Base-by-base conservation (phyloP, 2,113 vertebrate species). In the Sceloporus undulatus region DNA sequence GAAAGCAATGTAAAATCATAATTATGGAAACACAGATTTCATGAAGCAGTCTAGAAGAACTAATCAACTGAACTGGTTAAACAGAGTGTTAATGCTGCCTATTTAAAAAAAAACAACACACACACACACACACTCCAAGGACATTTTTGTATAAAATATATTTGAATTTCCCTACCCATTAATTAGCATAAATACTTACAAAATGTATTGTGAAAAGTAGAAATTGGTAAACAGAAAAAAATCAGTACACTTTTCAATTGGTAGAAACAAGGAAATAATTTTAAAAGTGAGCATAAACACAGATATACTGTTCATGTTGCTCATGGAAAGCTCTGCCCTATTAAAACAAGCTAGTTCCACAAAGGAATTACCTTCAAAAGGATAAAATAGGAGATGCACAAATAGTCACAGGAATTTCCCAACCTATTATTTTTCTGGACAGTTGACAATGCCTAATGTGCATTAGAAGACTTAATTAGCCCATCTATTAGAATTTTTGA, bases 141-240 rank as follows among this genome's bases (percentile, higher is more conserved):
- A 23, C 3, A 3, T 73, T 90, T 85, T 91, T 91, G n/a, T 74
- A 16, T 65, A 94, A 96, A 94, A 82, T 85, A 91, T 4, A 91
- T 87, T 91, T 94, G 93, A 38, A 91, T 90, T 93, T 89, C 16
- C n/a, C 87, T 59, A 86, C n/a, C 62, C 70, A 59, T 92, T 77
- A 9, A 74, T 78, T 89, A 79, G 68, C 82, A 89, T 23, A 91
- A 93, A 90, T 85, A 84, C 92, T 89, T 25, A 93, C 84, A 93
- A 92, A 84, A 77, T 82, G 89, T 85, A 82, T 62, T 88, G 29
- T 56, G 88, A 85, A 90, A 80, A 90, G 79, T 90, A 93, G 38
- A 13, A 74, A 81, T 62, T n/a, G 18, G 14, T 29, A 16, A n/a
- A 40, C 85, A 88, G 86, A 88, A 90, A 88, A 90, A 70, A 21